These are phyloP conservation scores for Pollachius pollachius DNA, from an alignment of 2,113 vertebrate species.

Conservation along the genomic window DNA sequence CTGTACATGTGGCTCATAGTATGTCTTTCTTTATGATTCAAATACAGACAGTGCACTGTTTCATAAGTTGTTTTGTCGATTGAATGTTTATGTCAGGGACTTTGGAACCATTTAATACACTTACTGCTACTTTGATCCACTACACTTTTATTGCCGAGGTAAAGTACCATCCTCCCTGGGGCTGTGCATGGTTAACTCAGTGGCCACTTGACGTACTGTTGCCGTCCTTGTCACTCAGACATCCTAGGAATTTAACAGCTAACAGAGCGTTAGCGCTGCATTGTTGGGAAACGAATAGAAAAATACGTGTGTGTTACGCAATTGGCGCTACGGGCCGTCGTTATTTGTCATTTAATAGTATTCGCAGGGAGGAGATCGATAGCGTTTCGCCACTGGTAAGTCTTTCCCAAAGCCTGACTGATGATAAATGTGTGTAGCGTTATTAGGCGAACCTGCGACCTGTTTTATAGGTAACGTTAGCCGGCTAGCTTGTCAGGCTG, in stretches of 20 bases:
- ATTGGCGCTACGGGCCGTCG: background rate
- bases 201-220: conserved; percentile 10
- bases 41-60: too few relatives aligned
- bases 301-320: background rate
- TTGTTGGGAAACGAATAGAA: conserved; percentile 12
- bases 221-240: conserved; percentile 67
- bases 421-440: conserved; percentile 21
- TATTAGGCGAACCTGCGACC: conserved; percentile 32
- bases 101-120: too few relatives aligned
- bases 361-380: background rate
- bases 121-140: too few relatives aligned
- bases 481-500: background rate
- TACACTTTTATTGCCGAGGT: conserved; percentile 27
- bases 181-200: background rate
- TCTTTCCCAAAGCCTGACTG: conserved; percentile 11
- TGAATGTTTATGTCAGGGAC: too few relatives aligned
- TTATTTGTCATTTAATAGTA: background rate
- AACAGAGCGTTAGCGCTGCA: conserved; percentile 19
- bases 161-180: background rate
- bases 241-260: conserved; percentile 62
- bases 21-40: too few relatives aligned
- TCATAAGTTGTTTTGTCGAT: too few relatives aligned
- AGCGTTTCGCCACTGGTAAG: conserved; percentile 37
- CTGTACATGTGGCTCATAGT: too few relatives aligned
- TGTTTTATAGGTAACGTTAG: conserved; percentile 53